These are phyloP conservation scores for Macrobrachium rosenbergii DNA, from an alignment of 1,140 invertebrate genomes.

Conservation along the genomic window DNA sequence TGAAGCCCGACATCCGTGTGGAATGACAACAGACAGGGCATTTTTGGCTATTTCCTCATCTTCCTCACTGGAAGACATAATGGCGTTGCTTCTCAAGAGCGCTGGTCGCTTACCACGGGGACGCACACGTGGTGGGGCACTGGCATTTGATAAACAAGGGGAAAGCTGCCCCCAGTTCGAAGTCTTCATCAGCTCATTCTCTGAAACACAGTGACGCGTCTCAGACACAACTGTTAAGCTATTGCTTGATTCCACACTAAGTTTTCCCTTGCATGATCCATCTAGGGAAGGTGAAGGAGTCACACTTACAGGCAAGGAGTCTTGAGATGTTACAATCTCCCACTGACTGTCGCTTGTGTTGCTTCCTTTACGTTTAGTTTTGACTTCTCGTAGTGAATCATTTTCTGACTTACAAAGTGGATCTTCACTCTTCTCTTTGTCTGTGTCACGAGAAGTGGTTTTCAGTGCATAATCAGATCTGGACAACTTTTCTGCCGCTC, in stretches of 20 bases:
- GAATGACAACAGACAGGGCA: neutral
- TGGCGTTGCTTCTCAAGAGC: conserved; percentile 28
- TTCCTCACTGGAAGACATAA: conserved; percentile 44
- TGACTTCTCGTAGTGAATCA: too few species aligned
- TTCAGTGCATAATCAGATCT: neutral
- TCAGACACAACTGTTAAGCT: neutral
- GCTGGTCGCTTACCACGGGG: conserved; percentile 1
- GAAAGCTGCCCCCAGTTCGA: neutral
- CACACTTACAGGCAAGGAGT: too few species aligned
- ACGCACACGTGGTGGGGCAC: neutral
- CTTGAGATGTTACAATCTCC: too few species aligned
- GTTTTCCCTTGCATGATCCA: conserved; percentile 30
- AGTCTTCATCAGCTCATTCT: conserved; percentile 29
- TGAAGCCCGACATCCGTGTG: neutral
- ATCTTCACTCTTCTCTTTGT: too few species aligned
- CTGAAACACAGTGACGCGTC: conserved; percentile 14
- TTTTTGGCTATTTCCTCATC: neutral
- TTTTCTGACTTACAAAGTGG: too few species aligned
- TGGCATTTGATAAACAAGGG: neutral
- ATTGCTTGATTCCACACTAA: too few species aligned
- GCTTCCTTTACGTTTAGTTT: too few species aligned
- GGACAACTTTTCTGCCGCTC: neutral
- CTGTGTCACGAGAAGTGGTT: too few species aligned
- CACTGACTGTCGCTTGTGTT: too few species aligned
- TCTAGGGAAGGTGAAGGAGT: neutral